A percentile compares a stretch with the other conserved stretches of the same genome.
Evolutionary conservation across 2,113 vertebrate genomes (phyloP).

Genomic region (Epinephelus moara): DNA sequence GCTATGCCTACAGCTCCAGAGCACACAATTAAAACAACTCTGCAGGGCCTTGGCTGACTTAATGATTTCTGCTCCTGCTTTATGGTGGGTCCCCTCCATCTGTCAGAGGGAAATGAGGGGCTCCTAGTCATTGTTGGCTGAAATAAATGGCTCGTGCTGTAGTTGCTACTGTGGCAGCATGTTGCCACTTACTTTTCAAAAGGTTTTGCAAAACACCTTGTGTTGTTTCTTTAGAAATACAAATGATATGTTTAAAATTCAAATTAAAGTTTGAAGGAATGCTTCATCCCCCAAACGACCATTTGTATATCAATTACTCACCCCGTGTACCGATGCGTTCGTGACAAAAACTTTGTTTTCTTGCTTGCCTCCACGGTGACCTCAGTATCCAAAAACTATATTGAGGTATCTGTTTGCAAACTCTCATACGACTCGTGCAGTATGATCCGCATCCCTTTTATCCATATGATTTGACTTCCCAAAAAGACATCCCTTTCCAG

Average conservation of each 20-base stretch:
- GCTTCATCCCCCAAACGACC: too few species aligned
- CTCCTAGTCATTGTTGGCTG: conserved; percentile 72
- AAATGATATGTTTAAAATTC: neutral
- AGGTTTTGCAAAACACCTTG: conserved; percentile 5
- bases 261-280: neutral
- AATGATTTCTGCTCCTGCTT: conserved; percentile 76
- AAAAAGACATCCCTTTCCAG: too few species aligned
- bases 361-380: too few species aligned
- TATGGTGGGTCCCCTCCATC: conserved; percentile 77
- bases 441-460: too few species aligned
- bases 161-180: conserved; percentile 48
- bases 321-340: too few species aligned
- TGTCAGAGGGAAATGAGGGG: conserved; percentile 75
- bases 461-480: too few species aligned
- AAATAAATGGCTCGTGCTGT: conserved; percentile 59
- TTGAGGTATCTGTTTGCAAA: too few species aligned
- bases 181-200: conserved; percentile 44
- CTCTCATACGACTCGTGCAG: too few species aligned
- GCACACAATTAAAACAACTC: conserved; percentile 76
- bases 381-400: too few species aligned
- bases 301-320: too few species aligned
- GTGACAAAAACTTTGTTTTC: too few species aligned
- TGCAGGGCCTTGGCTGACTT: conserved; percentile 75
- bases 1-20: conserved; percentile 60
- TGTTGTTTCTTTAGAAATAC: conserved; percentile 19